phyloP scores from a whole-genome alignment of 2,888 invertebrate genomes.

The Leucoma salicis region DNA sequence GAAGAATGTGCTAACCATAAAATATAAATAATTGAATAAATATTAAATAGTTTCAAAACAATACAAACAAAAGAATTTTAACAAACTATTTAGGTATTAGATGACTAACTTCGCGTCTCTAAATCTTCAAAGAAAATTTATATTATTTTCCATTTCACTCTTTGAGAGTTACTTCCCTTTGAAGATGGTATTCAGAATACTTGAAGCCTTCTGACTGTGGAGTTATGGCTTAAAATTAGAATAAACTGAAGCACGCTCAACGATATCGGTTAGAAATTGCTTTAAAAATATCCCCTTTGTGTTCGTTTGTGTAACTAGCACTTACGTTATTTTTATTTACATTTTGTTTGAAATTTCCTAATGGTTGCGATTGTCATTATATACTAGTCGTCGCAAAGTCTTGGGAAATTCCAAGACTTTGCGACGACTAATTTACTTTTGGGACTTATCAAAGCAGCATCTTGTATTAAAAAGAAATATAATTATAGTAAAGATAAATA shows the following conservation, averaged over 20 bases:
- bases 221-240: conserved; percentile 50
- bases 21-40: no score
- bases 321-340: conserved; percentile 12
- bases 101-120: conserved; percentile 26
- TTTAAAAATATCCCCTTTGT: conserved; percentile 38
- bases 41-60: no score
- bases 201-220: conserved; percentile 39
- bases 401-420: no score
- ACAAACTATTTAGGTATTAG: conserved; percentile 16
- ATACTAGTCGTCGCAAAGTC: no score
- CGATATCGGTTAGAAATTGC: conserved; percentile 38
- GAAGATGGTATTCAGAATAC: conserved; percentile 31
- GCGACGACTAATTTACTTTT: no score
- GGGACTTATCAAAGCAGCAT: no score
- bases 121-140: conserved; percentile 30
- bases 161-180: conserved; percentile 44
- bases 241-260: conserved; percentile 39
- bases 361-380: no score
- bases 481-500: no score
- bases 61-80: conserved; percentile 14
- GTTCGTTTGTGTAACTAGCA: conserved; percentile 19
- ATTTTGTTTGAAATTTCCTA: conserved; percentile 6
- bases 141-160: conserved; percentile 40
- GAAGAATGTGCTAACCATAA: no score
- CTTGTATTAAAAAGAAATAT: no score